Evolutionary conservation across 2,113 vertebrate species (phyloP), one percentile per base, ranked within the genome.

Genomic region (Columbina picui): DNA sequence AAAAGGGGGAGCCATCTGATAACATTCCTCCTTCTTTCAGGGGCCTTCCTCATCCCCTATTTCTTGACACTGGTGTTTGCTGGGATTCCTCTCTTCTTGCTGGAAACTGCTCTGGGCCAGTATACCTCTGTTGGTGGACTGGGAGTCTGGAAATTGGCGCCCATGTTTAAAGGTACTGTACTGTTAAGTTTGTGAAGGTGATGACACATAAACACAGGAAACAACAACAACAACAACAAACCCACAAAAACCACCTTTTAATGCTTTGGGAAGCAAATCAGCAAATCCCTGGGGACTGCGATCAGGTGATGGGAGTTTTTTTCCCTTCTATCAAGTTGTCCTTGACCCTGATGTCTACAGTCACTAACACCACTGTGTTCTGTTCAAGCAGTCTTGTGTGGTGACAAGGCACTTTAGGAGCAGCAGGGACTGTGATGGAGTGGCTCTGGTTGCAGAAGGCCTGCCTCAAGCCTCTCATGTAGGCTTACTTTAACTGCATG

Each of bases 131-230:
- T 99, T 0, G 99, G 99, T 1, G 99, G 99, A 6, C 95, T 99
- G 10, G 99, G 99, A 12, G 99, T 99, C 59, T 99, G 99, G 99
- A 99, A 97, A 95, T 98, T 99, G 77, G 96, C 99, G 12, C 99
- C 99, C 5, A 99, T 99, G 99, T 99, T 99, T 98, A 99, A 99
- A 98, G 99, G 99, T 99, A 97, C 68, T 86, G 76, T 83, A 16
- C 41, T 56, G 7, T 45, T 8, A 12, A 56, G 38, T 88, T 38
- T 75, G 52, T 43, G 39, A 20, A 75, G 56, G 17, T 0, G 15
- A 7, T 23, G 18, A 18, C 30, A 80, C 0, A 0, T 5, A 59
- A 19, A 25, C n/a, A 32, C 32, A 85, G 45, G 26, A 1, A 64
- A 65, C 63, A 34, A 1, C 38, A 39, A 39, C 38, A 43, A 43